A percentile compares a stretch with the other conserved stretches of the same genome.
Conservation (phyloP, 1,140 invertebrate species). For the Danaus plexippus region DNA sequence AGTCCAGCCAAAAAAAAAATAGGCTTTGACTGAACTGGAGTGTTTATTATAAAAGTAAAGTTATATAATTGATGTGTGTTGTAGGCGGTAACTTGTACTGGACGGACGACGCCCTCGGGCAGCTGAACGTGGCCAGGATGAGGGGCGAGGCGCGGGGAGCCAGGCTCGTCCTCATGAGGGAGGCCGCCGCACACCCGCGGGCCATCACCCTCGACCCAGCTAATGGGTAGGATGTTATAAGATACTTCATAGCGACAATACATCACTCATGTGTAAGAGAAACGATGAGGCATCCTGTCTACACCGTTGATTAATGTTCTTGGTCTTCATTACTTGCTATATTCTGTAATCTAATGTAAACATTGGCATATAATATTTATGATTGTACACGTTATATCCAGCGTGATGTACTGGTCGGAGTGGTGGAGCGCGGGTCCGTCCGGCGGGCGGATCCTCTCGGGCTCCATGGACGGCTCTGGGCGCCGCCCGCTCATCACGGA, state of each 20-base stretch:
- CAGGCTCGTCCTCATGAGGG: constrained; percentile 71
- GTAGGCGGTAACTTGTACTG: constrained; percentile 84
- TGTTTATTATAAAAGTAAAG: no score
- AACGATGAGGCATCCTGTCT: neutral
- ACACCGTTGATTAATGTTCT: constrained; percentile 2
- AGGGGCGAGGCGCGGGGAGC: constrained; percentile 49
- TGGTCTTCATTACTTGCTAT: neutral
- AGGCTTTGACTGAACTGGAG: no score
- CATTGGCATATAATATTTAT: no score
- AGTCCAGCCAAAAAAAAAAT: no score
- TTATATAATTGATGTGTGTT: no score
- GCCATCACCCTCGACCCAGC: constrained; percentile 81
- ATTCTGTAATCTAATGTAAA: no score
- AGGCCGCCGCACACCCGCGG: constrained; percentile 73
- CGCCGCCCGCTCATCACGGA: constrained; percentile 68
- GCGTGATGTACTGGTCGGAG: constrained; percentile 85
- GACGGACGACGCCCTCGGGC: constrained; percentile 78
- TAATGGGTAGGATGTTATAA: constrained; percentile 43
- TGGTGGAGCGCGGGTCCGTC: constrained; percentile 74
- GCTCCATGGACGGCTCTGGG: constrained; percentile 86
- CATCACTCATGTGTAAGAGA: neutral
- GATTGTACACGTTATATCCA: constrained; percentile 9
- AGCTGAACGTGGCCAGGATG: constrained; percentile 76
- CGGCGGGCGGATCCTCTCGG: constrained; percentile 75
- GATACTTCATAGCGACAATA: neutral